Conservation (phyloP, 2,113 vertebrate species). For the Lepisosteus oculatus region DNA sequence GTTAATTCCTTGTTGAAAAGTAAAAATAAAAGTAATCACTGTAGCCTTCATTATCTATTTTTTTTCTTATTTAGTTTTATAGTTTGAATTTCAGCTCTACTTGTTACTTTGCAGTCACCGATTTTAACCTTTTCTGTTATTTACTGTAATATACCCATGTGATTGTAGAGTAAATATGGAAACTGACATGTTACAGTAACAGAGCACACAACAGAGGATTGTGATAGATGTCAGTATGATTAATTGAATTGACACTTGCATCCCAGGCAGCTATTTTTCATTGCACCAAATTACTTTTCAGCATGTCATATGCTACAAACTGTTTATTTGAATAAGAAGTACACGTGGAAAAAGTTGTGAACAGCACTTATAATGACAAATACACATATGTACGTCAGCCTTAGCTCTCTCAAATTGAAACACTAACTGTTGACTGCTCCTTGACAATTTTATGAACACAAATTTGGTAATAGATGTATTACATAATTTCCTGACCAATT, state of each 20-base stretch:
- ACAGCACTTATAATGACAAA: background rate
- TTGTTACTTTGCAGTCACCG: no score
- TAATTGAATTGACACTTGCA: conserved; percentile 6
- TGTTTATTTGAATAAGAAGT: background rate
- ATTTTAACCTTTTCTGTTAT: no score
- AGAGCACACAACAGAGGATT: background rate
- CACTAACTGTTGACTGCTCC: background rate
- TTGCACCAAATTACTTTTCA: conserved; percentile 12
- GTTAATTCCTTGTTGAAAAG: no score
- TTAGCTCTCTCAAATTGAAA: no score
- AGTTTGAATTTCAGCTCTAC: no score
- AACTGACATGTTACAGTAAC: conserved; percentile 15
- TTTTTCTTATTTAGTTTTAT: no score
- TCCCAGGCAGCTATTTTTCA: background rate
- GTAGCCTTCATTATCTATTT: no score
- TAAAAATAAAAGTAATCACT: no score
- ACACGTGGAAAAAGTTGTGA: background rate
- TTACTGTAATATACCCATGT: no score
- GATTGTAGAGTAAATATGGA: background rate
- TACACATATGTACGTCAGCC: no score
- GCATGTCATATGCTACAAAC: background rate
- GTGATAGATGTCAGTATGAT: conserved; percentile 5
- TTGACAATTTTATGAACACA: background rate
- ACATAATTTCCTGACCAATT: conserved; percentile 14
- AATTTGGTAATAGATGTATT: background rate